Evolutionary conservation across 2,797 vertebrate genomes (phyloP).

Genomic region (Caiman crocodilus): DNA sequence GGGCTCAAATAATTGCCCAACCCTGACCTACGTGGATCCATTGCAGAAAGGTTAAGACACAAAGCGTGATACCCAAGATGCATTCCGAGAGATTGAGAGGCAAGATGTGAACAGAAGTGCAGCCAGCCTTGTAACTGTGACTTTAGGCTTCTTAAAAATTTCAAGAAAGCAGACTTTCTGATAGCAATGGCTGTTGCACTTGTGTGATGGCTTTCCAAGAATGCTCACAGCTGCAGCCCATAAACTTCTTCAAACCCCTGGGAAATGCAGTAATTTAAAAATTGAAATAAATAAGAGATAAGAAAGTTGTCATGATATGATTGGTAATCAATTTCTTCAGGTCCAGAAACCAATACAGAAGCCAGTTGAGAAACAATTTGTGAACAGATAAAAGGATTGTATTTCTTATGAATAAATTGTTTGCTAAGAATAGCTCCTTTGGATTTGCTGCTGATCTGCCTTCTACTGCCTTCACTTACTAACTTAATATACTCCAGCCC

Average conservation of each 20-base stretch:
- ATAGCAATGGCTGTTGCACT: not conserved
- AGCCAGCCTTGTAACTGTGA: not conserved
- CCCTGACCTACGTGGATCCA: too few relatives aligned
- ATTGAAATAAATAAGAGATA: fast-evolving
- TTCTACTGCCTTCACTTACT: constrained; percentile 68
- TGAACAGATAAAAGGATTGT: not conserved
- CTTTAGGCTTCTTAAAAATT: not conserved
- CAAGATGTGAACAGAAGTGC: too few relatives aligned
- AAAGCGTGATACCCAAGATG: too few relatives aligned
- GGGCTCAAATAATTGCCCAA: too few relatives aligned
- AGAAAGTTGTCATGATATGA: not conserved
- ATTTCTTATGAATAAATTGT: constrained; percentile 39
- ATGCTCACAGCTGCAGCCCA: not conserved
- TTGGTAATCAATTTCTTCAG: fast-evolving
- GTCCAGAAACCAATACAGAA: not conserved
- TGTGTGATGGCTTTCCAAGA: fast-evolving
- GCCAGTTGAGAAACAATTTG: not conserved
- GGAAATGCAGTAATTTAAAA: not conserved
- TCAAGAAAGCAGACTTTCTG: not conserved
- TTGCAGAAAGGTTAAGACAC: too few relatives aligned
- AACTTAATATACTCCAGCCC: constrained; percentile 69
- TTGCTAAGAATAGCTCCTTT: constrained; percentile 69
- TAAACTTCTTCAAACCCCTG: not conserved
- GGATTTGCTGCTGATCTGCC: constrained; percentile 64
- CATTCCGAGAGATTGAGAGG: not conserved